phyloP scores from a whole-genome alignment of 2,888 invertebrate genomes.

The Villa cingulata region DNA sequence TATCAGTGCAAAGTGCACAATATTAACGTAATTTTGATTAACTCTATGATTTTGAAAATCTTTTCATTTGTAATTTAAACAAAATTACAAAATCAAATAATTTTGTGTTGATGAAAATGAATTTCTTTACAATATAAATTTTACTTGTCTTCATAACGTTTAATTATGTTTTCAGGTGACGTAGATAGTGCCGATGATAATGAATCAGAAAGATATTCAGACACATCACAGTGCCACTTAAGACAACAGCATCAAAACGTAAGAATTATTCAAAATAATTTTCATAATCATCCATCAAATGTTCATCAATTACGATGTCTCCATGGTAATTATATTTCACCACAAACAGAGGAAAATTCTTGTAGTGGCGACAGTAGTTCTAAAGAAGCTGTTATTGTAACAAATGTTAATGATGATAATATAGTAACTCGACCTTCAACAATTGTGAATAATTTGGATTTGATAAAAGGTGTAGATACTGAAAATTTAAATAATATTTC shows the following conservation, averaged over 20 bases:
- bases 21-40: too few relatives aligned
- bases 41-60: too few relatives aligned
- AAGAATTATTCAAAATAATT: slow-evolving; percentile 14
- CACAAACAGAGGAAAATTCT: not conserved
- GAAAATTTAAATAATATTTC: slow-evolving; percentile 13
- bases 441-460: slow-evolving; percentile 20
- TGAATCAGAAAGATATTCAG: slow-evolving; percentile 41
- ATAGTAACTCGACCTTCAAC: not conserved
- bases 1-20: too few relatives aligned
- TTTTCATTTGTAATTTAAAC: too few relatives aligned
- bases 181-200: slow-evolving; percentile 70
- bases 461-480: slow-evolving; percentile 19
- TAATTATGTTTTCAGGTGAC: slow-evolving; percentile 42
- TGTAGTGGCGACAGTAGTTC: not conserved
- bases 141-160: not conserved
- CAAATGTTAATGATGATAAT: not conserved
- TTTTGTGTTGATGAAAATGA: too few relatives aligned
- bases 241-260: slow-evolving; percentile 11
- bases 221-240: slow-evolving; percentile 27
- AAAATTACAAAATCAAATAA: too few relatives aligned
- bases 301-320: slow-evolving; percentile 10
- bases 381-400: not conserved
- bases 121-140: too few relatives aligned
- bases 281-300: slow-evolving; percentile 14
- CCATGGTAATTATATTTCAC: slow-evolving; percentile 1